Evolutionary conservation across 2,113 vertebrate genomes (phyloP), one percentile per base, ranked within the genome.

Genomic region (Mustela nigripes): DNA sequence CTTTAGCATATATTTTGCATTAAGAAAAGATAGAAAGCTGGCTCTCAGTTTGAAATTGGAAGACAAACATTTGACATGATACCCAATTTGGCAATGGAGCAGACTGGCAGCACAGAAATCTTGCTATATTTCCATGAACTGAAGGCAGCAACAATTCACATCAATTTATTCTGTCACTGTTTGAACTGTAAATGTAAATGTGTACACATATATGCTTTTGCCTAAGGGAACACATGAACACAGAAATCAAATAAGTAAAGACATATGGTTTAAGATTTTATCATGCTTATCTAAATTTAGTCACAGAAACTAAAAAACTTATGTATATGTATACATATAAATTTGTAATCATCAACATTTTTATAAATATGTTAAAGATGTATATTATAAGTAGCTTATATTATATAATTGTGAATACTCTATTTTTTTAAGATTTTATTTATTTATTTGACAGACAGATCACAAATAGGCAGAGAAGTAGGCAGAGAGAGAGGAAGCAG

Each of bases 21-120:
- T 74, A 78, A 33, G 26, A 91, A 69, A 69, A 91, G 22, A 76
- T 5, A 89, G 16, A 91, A 91, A 87, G 48, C n/a, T 88, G 24
- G 1, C 14, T 65, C 56, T 93, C 67, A 92, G 15, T 96, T 94
- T 96, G 36, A 93, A 95, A 89, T 85, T 16, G 82, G n/a, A 82
- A 78, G 22, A 53, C 18, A 58, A 88, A 85, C 28, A 91, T 81
- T 90, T 94, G 21, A 31, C 33, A 80, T 36, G 58, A 85, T 81
- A 36, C 42, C 26, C 39, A 87, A 6, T 96, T 79, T 90, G 36
- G 7, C 56, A 80, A 26, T 85, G 24, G 28, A 92, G 4, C 5
- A 16, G 82, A 71, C 6, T 58, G 8, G 90, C 5, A 8, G 4
- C 53, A 78, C 26, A 93, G 28, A 94, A 71, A 56, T 84, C 26